phyloP scores from a whole-genome alignment of 2,888 invertebrate genomes.

The Prenolepis imparis region DNA sequence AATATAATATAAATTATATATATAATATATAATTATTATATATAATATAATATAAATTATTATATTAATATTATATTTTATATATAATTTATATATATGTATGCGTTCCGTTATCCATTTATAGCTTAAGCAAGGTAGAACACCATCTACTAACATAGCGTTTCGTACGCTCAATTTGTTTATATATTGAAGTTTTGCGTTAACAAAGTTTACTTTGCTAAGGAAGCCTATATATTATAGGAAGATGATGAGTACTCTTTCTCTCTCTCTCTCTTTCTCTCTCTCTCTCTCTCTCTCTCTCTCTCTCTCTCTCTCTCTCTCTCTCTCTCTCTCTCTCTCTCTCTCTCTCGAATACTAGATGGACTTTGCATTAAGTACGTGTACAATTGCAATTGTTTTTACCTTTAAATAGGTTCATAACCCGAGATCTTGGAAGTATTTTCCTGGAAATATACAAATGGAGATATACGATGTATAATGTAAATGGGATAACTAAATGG shows the following conservation, averaged over 20 bases:
- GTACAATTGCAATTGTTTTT: conserved; percentile 51
- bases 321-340: no score
- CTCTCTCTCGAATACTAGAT: conserved; percentile 51
- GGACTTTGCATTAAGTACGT: conserved; percentile 64
- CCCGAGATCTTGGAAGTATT: conserved; percentile 29
- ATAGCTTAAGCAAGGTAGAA: conserved; percentile 65
- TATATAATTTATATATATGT: conserved; percentile 54
- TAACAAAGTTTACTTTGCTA: conserved; percentile 59
- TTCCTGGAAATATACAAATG: conserved; percentile 22
- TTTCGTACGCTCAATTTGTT: conserved; percentile 66
- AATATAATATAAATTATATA: background rate
- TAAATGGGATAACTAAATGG: conserved; percentile 49
- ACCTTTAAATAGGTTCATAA: conserved; percentile 13
- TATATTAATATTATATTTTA: background rate
- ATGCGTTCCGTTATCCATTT: conserved; percentile 69
- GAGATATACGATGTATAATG: conserved; percentile 38
- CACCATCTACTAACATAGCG: conserved; percentile 64
- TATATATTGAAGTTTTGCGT: conserved; percentile 64
- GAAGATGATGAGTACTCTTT: conserved; percentile 35
- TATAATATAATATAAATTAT: conserved; percentile 47
- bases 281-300: background rate
- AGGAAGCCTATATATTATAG: conserved; percentile 62
- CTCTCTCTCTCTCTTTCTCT: no score
- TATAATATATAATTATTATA: conserved; percentile 36
- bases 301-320: background rate